These are phyloP conservation scores for Rhabdomys dilectus DNA, from an alignment of 2,113 vertebrate species.

Conservation along the genomic window DNA sequence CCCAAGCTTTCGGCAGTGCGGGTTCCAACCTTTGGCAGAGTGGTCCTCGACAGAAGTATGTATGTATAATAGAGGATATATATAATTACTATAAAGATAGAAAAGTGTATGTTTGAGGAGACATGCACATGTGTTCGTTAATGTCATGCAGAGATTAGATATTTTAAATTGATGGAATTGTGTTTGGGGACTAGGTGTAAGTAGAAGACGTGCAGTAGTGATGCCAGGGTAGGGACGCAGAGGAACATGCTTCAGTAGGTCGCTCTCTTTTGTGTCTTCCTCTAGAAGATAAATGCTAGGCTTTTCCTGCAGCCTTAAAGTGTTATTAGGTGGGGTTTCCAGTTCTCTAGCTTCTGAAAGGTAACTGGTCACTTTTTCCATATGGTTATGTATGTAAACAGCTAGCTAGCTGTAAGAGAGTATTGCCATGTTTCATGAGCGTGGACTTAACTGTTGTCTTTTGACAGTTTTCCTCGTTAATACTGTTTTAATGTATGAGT, in stretches of 20 bases:
- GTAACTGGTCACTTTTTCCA: neutral
- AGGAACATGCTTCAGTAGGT: neutral
- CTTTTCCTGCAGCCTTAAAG: conserved; percentile 10
- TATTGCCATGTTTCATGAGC: neutral
- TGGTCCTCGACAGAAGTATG: neutral
- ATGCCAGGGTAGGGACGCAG: neutral
- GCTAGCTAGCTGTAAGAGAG: neutral
- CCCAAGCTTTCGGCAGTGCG: too few relatives aligned
- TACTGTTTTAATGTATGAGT: neutral
- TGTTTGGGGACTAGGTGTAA: conserved; percentile 3
- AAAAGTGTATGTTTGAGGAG: neutral
- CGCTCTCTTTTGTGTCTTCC: neutral
- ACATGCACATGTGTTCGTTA: neutral
- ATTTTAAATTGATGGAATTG: neutral
- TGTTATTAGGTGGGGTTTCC: conserved; percentile 42
- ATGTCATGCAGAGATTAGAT: conserved; percentile 24
- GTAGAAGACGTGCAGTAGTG: neutral
- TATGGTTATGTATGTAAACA: conserved; percentile 29
- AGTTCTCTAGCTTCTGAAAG: conserved; percentile 46
- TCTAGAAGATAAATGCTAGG: conserved; percentile 23
- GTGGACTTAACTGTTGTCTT: neutral
- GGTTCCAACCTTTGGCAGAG: too few relatives aligned
- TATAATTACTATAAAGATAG: neutral
- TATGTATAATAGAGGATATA: conserved; percentile 22
- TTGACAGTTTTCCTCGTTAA: conserved; percentile 32